Conservation (phyloP, 37 sponge, comb jelly and placozoan species). For the Diacarnus erythraeanus region DNA sequence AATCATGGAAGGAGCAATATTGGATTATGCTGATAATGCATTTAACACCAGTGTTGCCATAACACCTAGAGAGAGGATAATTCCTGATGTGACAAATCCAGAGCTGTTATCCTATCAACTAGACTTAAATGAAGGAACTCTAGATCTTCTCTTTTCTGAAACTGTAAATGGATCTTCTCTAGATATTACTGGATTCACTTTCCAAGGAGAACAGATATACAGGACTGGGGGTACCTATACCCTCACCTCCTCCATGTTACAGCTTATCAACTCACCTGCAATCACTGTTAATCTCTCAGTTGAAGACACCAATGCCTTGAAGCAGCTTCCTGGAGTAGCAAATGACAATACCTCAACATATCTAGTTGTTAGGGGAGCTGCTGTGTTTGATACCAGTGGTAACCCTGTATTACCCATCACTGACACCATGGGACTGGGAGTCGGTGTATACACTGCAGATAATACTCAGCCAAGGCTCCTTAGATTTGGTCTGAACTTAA, state of each 20-base stretch:
- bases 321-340: conserved; percentile 50
- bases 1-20: conserved; percentile 13
- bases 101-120: conserved; percentile 41
- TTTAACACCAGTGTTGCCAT: conserved; percentile 42
- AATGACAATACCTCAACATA: conserved; percentile 34
- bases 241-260: conserved; percentile 27
- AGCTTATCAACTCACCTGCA: conserved; percentile 21
- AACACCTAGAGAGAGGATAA: conserved; percentile 3
- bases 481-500: conserved; percentile 61
- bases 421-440: conserved; percentile 51
- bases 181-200: conserved; percentile 26
- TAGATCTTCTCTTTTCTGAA: conserved; percentile 78
- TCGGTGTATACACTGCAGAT: conserved; percentile 46
- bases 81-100: conserved; percentile 55
- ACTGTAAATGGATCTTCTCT: conserved; percentile 72
- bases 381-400: conserved; percentile 65
- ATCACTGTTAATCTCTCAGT: conserved; percentile 57
- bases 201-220: conserved; percentile 55
- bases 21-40: conserved; percentile 51
- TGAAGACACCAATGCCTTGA: conserved; percentile 78
- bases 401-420: conserved; percentile 49
- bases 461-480: conserved; percentile 49
- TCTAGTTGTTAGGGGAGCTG: conserved; percentile 48
- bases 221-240: conserved; percentile 42
- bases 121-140: conserved; percentile 59